Evolutionary conservation across 1,140 invertebrate genomes (phyloP), one percentile per base, ranked within the genome.

Genomic region (Monochamus saltuarius): DNA sequence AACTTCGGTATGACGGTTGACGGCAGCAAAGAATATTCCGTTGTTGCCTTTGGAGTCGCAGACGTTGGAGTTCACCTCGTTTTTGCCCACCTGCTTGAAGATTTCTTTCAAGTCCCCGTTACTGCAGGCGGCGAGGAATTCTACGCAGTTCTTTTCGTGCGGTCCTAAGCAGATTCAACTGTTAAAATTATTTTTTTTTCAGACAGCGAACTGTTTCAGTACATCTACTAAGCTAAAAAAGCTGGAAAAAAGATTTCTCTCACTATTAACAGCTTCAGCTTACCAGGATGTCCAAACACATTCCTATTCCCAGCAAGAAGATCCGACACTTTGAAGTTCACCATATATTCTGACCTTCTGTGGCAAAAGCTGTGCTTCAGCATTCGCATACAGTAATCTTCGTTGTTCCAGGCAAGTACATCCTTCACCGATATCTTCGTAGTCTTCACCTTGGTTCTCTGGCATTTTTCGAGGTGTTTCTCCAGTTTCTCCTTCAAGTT

Each of bases 21-120:
- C 74, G n/a, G 74, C 62, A 13, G 82, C 82, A 59, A 78, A 81
- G 69, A 81, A 79, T 14, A 82, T 7, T 16, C 77, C 75, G 22
- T 74, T 74, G 66, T 82, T 83, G 13, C 82, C 82, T 64, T 72
- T 72, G 9, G 66, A 52, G 65, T 83, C 82, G 7, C 73, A 58
- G 7, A 83, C 14, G 64, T 81, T 73, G 1, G 79, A 75, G 69
- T 79, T 60, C n/a, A 83, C 58, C 54, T 78, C 67, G 14, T 65
- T 50, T 11, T 73, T 68, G 55, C 72, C 77, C n/a, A 81, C 61
- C 9, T 79, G 70, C 58, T 75, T 59, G 0, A 73, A 67, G 11
- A 80, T 74, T 46, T 71, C 69, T 3, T 62, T 13, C 9, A 73
- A 68, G 35, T 77, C 59, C 13, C 78, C 79, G 47, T 76, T 45